Conservation (phyloP, 2,113 vertebrate species). For the Phaethornis superciliosus region DNA sequence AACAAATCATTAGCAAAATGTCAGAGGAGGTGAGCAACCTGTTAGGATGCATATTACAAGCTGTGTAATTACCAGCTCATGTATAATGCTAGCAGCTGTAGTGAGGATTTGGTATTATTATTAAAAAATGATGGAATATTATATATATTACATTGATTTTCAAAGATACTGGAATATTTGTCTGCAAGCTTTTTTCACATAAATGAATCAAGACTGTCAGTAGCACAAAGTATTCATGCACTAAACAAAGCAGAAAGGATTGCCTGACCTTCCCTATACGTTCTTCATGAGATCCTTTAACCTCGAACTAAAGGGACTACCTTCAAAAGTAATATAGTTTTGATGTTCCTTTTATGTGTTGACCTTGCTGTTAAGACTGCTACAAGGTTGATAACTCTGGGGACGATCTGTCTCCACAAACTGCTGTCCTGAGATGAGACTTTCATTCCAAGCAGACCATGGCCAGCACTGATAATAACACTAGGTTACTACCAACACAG, state of each 20-base stretch:
- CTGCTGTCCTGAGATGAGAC: background rate
- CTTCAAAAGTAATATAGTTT: background rate
- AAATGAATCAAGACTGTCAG: background rate
- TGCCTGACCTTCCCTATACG: fast-evolving
- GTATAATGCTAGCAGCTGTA: background rate
- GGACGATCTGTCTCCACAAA: background rate
- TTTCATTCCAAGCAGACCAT: background rate
- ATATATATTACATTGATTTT: background rate
- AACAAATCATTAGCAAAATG: background rate
- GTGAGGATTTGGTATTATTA: background rate
- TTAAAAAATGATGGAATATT: background rate
- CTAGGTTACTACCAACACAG: background rate
- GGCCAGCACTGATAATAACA: background rate
- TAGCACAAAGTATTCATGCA: background rate
- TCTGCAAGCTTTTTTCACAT: background rate
- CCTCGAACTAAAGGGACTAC: background rate
- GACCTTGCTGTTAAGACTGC: background rate
- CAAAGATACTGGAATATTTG: background rate
- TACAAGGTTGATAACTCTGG: background rate
- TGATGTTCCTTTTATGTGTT: background rate
- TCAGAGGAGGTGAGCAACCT: background rate
- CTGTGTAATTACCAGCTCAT: background rate
- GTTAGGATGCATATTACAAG: background rate
- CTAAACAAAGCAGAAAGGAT: background rate
- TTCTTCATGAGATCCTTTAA: background rate